Percentiles rank a stretch among this genome's conserved stretches.
Evolutionary conservation across 2,888 invertebrate genomes (phyloP).

Genomic region (Leptinotarsa haldemani): DNA sequence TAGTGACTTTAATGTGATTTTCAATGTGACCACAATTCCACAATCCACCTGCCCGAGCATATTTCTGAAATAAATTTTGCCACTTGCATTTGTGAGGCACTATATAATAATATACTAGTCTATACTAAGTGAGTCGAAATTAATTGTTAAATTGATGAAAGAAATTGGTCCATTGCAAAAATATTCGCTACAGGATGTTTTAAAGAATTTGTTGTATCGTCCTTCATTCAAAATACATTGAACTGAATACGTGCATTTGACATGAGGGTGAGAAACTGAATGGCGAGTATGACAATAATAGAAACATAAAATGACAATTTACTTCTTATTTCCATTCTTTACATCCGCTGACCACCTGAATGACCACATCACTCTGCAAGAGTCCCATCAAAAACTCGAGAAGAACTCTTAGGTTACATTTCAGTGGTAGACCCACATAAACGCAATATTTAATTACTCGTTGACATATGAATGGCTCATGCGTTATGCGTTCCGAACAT

Average conservation of each 20-base stretch:
- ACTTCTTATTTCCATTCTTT: neutral
- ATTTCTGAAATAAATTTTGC: too few relatives aligned
- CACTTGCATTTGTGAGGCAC: too few relatives aligned
- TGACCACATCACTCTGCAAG: neutral
- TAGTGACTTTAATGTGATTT: too few relatives aligned
- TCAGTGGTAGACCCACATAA: conserved; percentile 36
- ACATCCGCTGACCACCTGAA: conserved; percentile 6
- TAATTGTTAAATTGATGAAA: too few relatives aligned
- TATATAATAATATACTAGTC: too few relatives aligned
- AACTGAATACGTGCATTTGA: neutral
- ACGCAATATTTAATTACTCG: conserved; percentile 38
- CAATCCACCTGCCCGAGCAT: too few relatives aligned
- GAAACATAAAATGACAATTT: neutral
- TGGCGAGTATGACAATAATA: neutral
- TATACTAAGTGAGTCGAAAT: too few relatives aligned
- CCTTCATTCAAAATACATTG: too few relatives aligned
- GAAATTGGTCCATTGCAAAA: too few relatives aligned
- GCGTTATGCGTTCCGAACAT: conserved; percentile 29
- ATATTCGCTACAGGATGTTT: too few relatives aligned
- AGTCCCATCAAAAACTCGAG: conserved; percentile 2
- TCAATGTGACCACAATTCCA: too few relatives aligned
- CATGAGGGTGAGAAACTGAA: neutral
- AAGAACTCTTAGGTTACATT: conserved; percentile 21
- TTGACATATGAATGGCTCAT: conserved; percentile 40
- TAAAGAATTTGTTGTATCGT: too few relatives aligned